Conservation (phyloP, 2,888 invertebrate genomes). For the Cataglyphis albicans region DNA sequence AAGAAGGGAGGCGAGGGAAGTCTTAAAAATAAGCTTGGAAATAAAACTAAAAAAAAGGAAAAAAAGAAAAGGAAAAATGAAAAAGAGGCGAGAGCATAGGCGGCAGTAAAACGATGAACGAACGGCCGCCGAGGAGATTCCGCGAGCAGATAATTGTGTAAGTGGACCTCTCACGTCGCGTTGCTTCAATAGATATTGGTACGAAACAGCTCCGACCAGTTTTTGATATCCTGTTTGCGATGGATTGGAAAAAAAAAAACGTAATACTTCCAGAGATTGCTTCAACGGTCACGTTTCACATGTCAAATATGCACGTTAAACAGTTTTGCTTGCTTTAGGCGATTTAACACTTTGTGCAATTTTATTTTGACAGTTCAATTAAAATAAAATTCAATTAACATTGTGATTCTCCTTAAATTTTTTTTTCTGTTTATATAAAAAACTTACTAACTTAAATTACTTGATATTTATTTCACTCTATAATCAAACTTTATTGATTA, state of each 20-base stretch:
- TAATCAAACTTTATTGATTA: background rate
- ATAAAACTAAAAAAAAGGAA: slow-evolving; percentile 48
- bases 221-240: slow-evolving; percentile 49
- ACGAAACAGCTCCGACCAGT: slow-evolving; percentile 56
- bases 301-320: background rate
- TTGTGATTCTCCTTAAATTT: background rate
- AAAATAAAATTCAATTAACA: background rate
- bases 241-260: slow-evolving; percentile 38
- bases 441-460: background rate
- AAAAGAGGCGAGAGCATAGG: slow-evolving; percentile 68
- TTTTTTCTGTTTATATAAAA: background rate
- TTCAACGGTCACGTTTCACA: background rate
- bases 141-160: slow-evolving; percentile 82
- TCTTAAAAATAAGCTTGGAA: slow-evolving; percentile 57
- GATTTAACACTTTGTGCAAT: background rate
- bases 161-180: slow-evolving; percentile 77
- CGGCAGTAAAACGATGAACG: slow-evolving; percentile 81
- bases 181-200: slow-evolving; percentile 59
- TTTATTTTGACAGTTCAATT: background rate
- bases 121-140: slow-evolving; percentile 79
- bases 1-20: slow-evolving; percentile 58
- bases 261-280: slow-evolving; percentile 18
- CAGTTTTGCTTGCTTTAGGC: background rate
- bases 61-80: slow-evolving; percentile 52
- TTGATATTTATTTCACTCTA: background rate